Evolutionary conservation across 2,797 vertebrate species (phyloP).

Genomic region (Paedocypris micromegethes): DNA sequence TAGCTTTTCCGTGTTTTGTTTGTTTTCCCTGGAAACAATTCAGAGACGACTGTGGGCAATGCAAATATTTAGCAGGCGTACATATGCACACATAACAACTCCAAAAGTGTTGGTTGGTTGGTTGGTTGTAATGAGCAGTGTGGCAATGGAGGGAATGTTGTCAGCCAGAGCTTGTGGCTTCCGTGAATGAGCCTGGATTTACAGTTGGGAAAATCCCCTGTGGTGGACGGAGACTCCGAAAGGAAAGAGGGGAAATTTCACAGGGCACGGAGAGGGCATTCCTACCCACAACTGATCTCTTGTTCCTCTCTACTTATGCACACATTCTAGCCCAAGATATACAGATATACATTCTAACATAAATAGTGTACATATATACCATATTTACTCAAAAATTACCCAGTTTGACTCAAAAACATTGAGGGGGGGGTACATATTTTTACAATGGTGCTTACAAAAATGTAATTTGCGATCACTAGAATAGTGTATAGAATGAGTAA

Average conservation of each 20-base stretch:
- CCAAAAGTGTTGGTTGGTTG: slow-evolving; percentile 36
- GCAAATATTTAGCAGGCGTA: slow-evolving; percentile 35
- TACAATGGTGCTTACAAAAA: too few relatives aligned
- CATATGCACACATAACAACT: slow-evolving; percentile 23
- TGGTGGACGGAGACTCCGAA: slow-evolving; percentile 40
- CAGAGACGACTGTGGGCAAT: slow-evolving; percentile 28
- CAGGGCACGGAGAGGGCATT: slow-evolving; percentile 47
- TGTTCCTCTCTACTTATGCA: slow-evolving; percentile 32
- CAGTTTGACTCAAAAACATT: too few relatives aligned
- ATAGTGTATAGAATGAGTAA: too few relatives aligned
- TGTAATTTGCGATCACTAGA: too few relatives aligned
- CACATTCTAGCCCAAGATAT: too few relatives aligned
- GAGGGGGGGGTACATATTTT: too few relatives aligned
- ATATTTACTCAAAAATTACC: too few relatives aligned
- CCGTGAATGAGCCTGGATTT: slow-evolving; percentile 48
- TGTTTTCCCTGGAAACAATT: slow-evolving; percentile 41
- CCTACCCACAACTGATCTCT: slow-evolving; percentile 44
- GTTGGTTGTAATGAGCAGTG: slow-evolving; percentile 39
- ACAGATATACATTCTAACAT: not conserved
- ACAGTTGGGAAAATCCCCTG: slow-evolving; percentile 50
- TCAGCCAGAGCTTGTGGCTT: slow-evolving; percentile 40
- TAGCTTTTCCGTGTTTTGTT: slow-evolving; percentile 12
- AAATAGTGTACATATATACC: too few relatives aligned
- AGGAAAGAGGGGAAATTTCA: slow-evolving; percentile 45
- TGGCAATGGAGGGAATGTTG: slow-evolving; percentile 39